Evolutionary conservation across 2,888 invertebrate species (phyloP), one percentile per base, ranked within the genome.

Genomic region (Agrilus cyanescens): DNA sequence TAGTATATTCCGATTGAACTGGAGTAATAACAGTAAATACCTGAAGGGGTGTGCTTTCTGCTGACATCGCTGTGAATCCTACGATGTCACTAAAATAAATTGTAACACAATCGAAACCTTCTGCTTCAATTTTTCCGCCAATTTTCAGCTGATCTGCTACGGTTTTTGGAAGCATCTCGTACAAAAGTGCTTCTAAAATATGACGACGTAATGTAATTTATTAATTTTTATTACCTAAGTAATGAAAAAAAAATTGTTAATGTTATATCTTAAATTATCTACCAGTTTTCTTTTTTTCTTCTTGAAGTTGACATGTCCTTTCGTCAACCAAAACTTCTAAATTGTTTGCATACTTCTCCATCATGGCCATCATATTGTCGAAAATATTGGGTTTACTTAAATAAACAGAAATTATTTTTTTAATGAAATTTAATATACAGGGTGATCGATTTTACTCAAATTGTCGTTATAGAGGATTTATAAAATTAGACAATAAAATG

Each of bases 351-450:
- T 96, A 95, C 60, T 93, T 91, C 65, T 95, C 95, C 91, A 96
- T 91, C 80, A 95, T 91, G 0, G 87, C 85, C 76, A 95, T 88
- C 91, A 96, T 94, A 61, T 95, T 95, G 66, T 96, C 96, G 57
- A 95, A 89, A 56, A 96, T 94, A 66, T 95, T 95, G 13, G 89
- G 82, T 66, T 90, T 86, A 84, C 89, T 90, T 25, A 25, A 25
- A 59, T 13, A 46, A 52, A 44, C 43, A 38, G 41, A 38, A 45
- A n/a, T n/a, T n/a, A n/a, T n/a, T n/a, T n/a, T n/a, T n/a, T n/a
- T n/a, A n/a, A n/a, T n/a, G n/a, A n/a, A n/a, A n/a, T n/a, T n/a
- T n/a, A n/a, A n/a, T n/a, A n/a, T n/a, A n/a, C n/a, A n/a, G n/a
- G n/a, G n/a, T n/a, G n/a, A n/a, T n/a, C n/a, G n/a, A n/a, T n/a